A percentile compares a stretch with the other conserved stretches of the same genome.
Conservation (phyloP, 1,140 invertebrate species). For the Holcopasites calliopsidis region DNA sequence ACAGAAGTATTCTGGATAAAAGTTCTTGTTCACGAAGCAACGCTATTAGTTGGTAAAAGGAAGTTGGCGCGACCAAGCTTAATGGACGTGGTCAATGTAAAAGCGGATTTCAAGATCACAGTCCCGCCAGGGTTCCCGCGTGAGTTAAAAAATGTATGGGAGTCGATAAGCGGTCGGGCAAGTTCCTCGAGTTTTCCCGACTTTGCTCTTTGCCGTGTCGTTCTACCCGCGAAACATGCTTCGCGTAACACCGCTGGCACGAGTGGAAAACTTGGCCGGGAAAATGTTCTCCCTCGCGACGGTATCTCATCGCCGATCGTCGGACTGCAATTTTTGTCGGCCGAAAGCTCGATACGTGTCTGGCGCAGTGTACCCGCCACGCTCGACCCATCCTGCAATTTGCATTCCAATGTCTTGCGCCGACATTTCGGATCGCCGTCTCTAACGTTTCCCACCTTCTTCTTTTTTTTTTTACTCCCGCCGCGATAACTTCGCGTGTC, state of each 20-base stretch:
- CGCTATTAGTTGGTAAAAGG: too few relatives aligned
- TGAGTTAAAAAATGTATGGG: conserved; percentile 31
- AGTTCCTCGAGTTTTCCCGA: conserved; percentile 22
- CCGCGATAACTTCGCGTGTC: not conserved
- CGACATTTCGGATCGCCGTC: conserved; percentile 37
- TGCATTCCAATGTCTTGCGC: conserved; percentile 46
- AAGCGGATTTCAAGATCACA: conserved; percentile 21
- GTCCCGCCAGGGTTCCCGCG: not conserved
- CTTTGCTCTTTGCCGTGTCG: conserved; percentile 29
- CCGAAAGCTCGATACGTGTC: conserved; percentile 22
- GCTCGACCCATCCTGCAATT: conserved; percentile 34
- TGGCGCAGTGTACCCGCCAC: not conserved
- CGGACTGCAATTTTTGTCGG: conserved; percentile 44
- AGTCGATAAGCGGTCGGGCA: conserved; percentile 24
- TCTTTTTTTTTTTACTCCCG: too few relatives aligned
- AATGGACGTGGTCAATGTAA: conserved; percentile 24
- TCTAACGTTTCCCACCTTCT: conserved; percentile 8
- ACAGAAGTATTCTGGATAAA: not conserved
- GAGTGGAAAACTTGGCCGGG: conserved; percentile 19
- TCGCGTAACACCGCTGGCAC: conserved; percentile 33
- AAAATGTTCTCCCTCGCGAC: conserved; percentile 24
- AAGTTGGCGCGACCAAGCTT: conserved; percentile 32
- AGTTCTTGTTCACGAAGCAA: not conserved
- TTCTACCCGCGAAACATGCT: conserved; percentile 41
- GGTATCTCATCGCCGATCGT: conserved; percentile 18